Evolutionary conservation across 2,888 invertebrate genomes (phyloP), one percentile per base, ranked within the genome.

Genomic region (Philopedon plagiatum): DNA sequence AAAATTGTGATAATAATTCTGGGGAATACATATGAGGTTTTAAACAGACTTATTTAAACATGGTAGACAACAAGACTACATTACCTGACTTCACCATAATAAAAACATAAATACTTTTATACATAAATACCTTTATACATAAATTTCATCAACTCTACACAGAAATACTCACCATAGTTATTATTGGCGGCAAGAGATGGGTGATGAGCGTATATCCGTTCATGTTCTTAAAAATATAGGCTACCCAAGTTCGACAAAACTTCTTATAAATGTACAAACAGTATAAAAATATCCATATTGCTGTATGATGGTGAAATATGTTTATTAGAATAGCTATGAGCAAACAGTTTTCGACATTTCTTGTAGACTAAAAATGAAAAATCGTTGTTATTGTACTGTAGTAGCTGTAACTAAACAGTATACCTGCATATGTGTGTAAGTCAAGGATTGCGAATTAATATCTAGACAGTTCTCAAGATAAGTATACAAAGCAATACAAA

Each of bases 241-340:
- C 74, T 82, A 79, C 66, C 82, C 83, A 71, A 81, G 83, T 73
- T 82, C 84, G 0, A 89, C 87, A 69, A 88, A 86, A 76, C 85
- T 84, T 77, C 61, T 90, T 89, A 79, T 90, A 90, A 1, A 89
- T 88, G 79, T 90, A 90, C 77, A 91, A 89, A 11, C 90, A 91
- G 75, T 91, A 87, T 1, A 90, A 87, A 56, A 91, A 89, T 75
- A 93, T 89, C 92, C 92, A 93, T 83, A 91, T 89, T 0, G 91
- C 89, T 69, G 91, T 90, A 9, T 90, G 89, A 56, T 93, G 86
- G 81, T 93, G 91, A 0, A 91, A 87, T 83, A 92, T 93, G 82
- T 93, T 92, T 7, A 93, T 86, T 2, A 91, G 84, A 7, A 93
- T 83, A 0, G 92, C 92, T 58, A 92, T 89, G 60, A 90, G 87